A percentile compares a stretch with the other conserved stretches of the same genome.
These are phyloP conservation scores for Epizoanthus ramosus DNA, from an alignment of 92 coral and sea anemone genomes.

Conservation along the genomic window DNA sequence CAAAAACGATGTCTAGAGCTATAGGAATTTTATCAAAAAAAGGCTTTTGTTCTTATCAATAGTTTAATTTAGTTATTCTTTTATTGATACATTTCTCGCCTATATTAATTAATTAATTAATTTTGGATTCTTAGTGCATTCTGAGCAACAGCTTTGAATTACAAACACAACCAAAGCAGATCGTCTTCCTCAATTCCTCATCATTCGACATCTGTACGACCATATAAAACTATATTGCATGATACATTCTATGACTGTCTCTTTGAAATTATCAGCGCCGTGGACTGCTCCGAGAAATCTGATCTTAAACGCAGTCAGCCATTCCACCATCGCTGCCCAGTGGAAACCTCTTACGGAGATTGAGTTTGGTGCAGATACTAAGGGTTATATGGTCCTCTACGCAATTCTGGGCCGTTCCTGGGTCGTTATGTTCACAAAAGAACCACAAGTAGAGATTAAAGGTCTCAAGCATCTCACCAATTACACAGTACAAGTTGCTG, in stretches of 20 bases:
- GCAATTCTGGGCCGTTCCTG: background rate
- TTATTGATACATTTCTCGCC: too few species aligned
- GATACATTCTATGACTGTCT: background rate
- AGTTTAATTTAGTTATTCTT: too few species aligned
- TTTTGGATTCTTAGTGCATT: too few species aligned
- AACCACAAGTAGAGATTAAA: conserved; percentile 12
- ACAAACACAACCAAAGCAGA: too few species aligned
- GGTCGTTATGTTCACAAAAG: background rate
- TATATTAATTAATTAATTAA: too few species aligned
- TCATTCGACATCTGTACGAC: too few species aligned
- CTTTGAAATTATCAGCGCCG: background rate
- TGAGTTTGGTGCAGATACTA: conserved; percentile 23
- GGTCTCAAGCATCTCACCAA: conserved; percentile 16
- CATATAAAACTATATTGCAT: too few species aligned
- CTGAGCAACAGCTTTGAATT: too few species aligned
- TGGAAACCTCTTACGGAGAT: conserved; percentile 9
- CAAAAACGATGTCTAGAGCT: too few species aligned
- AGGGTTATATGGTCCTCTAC: conserved; percentile 26
- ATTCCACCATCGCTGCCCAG: background rate
- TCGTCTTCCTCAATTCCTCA: too few species aligned
- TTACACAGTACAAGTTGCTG: conserved; percentile 31
- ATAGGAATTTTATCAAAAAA: too few species aligned
- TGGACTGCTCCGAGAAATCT: conserved; percentile 1
- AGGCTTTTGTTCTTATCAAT: too few species aligned
- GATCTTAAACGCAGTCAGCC: background rate